phyloP scores from a whole-genome alignment of 2,113 vertebrate species.

The Xenus cinereus region DNA sequence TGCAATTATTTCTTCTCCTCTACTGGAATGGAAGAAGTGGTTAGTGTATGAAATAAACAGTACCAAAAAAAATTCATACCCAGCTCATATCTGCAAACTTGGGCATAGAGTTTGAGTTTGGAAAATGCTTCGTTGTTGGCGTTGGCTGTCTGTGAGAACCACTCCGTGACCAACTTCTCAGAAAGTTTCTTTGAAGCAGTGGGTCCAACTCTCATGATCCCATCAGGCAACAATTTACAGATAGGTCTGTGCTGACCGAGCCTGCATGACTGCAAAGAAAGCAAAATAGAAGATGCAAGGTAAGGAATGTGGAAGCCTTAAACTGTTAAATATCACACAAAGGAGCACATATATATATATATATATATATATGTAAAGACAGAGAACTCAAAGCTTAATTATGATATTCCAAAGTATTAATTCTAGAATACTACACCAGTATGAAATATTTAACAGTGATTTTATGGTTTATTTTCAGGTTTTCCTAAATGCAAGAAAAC shows the following conservation, averaged over 20 bases:
- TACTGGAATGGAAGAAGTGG: background rate
- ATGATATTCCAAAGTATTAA: background rate
- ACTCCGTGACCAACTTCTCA: conserved; percentile 92
- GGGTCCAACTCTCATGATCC: conserved; percentile 91
- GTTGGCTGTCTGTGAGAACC: conserved; percentile 91
- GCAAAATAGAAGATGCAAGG: background rate
- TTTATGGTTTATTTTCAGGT: background rate
- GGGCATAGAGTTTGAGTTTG: conserved; percentile 95
- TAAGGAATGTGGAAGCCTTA: background rate
- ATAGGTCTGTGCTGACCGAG: conserved; percentile 97
- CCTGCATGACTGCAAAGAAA: conserved; percentile 85
- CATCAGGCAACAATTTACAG: conserved; percentile 90
- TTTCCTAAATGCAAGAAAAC: background rate
- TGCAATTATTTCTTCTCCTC: background rate
- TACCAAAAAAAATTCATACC: conserved; percentile 70
- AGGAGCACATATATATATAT: background rate
- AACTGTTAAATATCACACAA: background rate
- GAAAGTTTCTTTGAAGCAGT: conserved; percentile 86
- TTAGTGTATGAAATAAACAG: background rate
- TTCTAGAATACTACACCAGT: background rate
- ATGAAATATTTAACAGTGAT: background rate
- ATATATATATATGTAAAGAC: background rate
- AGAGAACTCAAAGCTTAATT: background rate
- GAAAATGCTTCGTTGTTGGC: conserved; percentile 90
- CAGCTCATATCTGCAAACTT: conserved; percentile 96